phyloP scores from a whole-genome alignment of 2,888 invertebrate genomes.

The Lutraria lutraria region DNA sequence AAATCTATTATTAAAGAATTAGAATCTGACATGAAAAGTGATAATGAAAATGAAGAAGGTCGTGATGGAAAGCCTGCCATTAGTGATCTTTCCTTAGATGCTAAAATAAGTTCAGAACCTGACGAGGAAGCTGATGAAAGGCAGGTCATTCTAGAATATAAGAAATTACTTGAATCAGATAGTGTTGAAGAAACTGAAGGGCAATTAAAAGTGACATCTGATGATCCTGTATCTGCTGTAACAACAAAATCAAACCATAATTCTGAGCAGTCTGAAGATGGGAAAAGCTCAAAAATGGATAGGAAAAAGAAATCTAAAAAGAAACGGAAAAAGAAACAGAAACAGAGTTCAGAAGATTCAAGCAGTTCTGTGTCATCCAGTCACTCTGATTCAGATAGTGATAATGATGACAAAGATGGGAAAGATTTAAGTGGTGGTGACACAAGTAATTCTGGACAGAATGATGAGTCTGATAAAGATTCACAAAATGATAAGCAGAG shows the following conservation, averaged over 20 bases:
- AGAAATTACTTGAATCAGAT: neutral
- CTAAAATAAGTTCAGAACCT: neutral
- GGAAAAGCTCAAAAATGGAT: neutral
- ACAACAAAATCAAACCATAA: neutral
- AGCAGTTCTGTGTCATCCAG: conserved; percentile 46
- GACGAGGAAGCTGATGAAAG: conserved; percentile 23
- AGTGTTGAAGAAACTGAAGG: conserved; percentile 18
- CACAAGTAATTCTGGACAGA: neutral
- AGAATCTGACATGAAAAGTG: conserved; percentile 53
- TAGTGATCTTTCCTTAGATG: neutral
- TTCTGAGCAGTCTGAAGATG: neutral
- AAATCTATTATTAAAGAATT: conserved; percentile 60
- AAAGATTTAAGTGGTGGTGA: neutral
- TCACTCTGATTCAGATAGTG: conserved; percentile 47
- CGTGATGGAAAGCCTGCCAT: neutral
- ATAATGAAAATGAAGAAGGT: conserved; percentile 13
- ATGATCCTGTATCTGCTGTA: neutral
- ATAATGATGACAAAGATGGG: conserved; percentile 39
- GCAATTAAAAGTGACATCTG: neutral
- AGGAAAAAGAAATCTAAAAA: conserved; percentile 28
- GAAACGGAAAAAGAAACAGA: conserved; percentile 49
- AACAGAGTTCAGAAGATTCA: conserved; percentile 34
- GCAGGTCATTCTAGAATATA: conserved; percentile 13
- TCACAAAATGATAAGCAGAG: neutral
- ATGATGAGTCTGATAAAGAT: neutral